These are phyloP conservation scores for Zygogramma bicolorata DNA, from an alignment of 2,888 invertebrate genomes.

Conservation along the genomic window DNA sequence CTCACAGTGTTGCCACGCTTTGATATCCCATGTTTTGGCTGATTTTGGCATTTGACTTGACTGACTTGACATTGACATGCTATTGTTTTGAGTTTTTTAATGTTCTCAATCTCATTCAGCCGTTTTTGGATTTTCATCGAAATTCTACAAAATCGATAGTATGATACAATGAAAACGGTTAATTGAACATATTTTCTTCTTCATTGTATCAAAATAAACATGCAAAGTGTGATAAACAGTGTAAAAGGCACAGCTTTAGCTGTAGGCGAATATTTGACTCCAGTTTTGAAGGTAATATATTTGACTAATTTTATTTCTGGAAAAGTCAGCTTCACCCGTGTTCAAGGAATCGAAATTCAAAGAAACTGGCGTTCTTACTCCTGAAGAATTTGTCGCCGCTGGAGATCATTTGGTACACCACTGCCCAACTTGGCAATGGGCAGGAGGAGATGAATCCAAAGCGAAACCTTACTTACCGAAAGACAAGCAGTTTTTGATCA, in stretches of 20 bases:
- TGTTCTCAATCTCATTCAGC: no score
- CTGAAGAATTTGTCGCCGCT: conserved; percentile 98
- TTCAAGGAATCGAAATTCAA: conserved; percentile 94
- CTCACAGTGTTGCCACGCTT: no score
- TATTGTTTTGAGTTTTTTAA: no score
- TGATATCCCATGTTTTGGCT: no score
- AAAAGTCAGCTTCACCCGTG: not conserved
- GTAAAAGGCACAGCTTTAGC: conserved; percentile 96
- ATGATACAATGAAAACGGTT: not conserved
- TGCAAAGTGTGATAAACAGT: conserved; percentile 96
- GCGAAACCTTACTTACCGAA: conserved; percentile 90
- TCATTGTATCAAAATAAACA: no score
- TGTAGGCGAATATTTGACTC: conserved; percentile 96
- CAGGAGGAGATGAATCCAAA: conserved; percentile 90
- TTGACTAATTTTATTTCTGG: conserved; percentile 1
- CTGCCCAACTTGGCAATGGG: conserved; percentile 99
- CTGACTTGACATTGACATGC: no score
- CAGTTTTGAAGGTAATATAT: conserved; percentile 87
- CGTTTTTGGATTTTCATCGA: no score
- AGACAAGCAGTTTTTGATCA: conserved; percentile 97
- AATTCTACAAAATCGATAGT: not conserved
- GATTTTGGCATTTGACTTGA: not conserved
- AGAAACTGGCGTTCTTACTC: conserved; percentile 98
- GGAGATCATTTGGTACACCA: conserved; percentile 99
- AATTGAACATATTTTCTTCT: no score